Percentiles rank a stretch among this genome's conserved stretches.
phyloP scores from a whole-genome alignment of 2,797 vertebrate genomes.

The Glossophaga mutica region DNA sequence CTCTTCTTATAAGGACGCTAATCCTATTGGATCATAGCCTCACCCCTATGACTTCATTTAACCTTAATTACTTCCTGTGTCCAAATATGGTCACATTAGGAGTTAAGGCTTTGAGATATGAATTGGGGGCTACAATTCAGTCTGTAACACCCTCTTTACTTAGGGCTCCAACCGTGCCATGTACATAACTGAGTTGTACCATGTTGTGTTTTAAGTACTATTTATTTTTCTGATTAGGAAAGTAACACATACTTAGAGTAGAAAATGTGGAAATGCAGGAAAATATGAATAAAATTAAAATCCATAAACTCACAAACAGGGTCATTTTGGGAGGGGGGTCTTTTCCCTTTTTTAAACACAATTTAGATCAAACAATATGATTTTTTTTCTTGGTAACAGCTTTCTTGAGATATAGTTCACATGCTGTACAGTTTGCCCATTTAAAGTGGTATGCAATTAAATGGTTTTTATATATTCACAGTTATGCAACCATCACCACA shows the following conservation, averaged over 20 bases:
- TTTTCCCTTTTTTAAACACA: neutral
- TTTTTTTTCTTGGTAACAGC: neutral
- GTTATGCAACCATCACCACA: neutral
- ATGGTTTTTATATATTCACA: neutral
- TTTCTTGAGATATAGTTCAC: neutral
- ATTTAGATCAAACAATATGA: neutral
- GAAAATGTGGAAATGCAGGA: neutral
- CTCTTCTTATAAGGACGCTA: neutral
- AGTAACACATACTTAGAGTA: neutral
- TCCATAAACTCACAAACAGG: neutral
- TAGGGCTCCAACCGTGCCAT: neutral
- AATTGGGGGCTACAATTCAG: neutral
- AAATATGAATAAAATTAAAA: neutral
- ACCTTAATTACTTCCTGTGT: neutral
- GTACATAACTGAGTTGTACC: neutral
- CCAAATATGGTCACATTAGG: neutral
- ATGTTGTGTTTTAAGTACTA: neutral
- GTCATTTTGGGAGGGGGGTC: neutral
- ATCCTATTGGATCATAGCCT: neutral
- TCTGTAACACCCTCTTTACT: neutral
- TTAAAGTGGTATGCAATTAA: neutral
- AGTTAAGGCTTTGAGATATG: neutral
- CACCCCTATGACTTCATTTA: neutral
- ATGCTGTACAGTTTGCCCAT: neutral
- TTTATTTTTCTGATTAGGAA: slow-evolving; percentile 1